Base-by-base conservation (phyloP, 2,888 invertebrate genomes). In the Athetis lepigone region DNA sequence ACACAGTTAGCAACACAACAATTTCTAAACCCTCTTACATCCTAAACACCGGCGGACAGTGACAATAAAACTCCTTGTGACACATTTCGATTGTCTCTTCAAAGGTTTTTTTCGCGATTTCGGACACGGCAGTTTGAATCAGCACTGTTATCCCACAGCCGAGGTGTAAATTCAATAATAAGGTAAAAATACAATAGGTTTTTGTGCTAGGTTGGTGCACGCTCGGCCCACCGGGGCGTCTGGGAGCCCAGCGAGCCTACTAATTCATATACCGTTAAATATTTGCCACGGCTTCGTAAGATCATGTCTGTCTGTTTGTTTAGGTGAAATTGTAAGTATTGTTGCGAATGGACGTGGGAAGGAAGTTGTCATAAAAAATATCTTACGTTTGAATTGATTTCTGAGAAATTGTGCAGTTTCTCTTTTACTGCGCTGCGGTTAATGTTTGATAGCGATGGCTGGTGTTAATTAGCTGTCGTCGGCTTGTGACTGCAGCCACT, bases 141-240 rank as follows among this genome's bases (percentile, higher is more conserved):
- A 54, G 79, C 80, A 78, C 75, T 82, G 81, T 83, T 84, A 82
- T 84, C 81, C 84, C 79, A 83, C 83, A 78, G 73, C 71, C 70
- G 84, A 90, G 89, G 92, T 91, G 91, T 90, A 88, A 91, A 91
- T 89, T 88, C 90, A 87, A 88, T 91, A 89, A 90, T 90, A 88
- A 88, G 85, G 78, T 82, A 74, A 54, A 61, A 77, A 80, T 69
- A 88, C 86, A 90, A 92, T 85, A 82, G 83, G 71, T 83, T 84
- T 86, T 84, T 80, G 83, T 79, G 70, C 65, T 55, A 65, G 51
- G 60, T 58, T 51, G 36, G 57, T 71, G 79, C 68, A 51, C 67
- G 71, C 49, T 58, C 81, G 77, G 80, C 89, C 87, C 89, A 86
- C 86, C 86, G 82, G 86, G 86, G 86, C 72, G 85, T 79, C 82